A percentile compares a stretch with the other conserved stretches of the same genome.
These are phyloP conservation scores for Mesaphorura yosii DNA, from an alignment of 1,140 invertebrate species.

Conservation along the genomic window DNA sequence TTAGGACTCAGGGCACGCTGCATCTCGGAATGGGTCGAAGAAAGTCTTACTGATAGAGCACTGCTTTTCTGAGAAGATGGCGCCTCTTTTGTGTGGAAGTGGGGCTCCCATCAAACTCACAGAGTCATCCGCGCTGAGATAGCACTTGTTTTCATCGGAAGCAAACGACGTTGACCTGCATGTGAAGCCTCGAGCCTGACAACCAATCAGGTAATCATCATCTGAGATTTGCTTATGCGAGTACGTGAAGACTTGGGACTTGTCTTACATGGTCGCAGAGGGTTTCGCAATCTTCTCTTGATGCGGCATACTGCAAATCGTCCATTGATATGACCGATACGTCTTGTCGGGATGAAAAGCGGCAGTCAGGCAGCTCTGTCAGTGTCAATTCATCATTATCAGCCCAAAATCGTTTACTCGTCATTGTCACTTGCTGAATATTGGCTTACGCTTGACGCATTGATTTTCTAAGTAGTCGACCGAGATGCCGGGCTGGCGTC, in stretches of 20 bases:
- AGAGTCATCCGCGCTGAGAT: conserved; percentile 41
- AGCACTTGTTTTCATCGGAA: conserved; percentile 37
- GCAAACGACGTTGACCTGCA: conserved; percentile 38
- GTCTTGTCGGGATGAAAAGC: conserved; percentile 37
- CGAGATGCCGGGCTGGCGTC: conserved; percentile 34
- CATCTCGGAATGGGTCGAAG: neutral
- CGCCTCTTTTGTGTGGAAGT: conserved; percentile 30
- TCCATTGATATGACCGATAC: conserved; percentile 41
- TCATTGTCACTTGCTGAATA: too few species aligned
- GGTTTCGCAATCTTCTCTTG: conserved; percentile 39
- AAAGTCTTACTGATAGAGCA: conserved; percentile 37
- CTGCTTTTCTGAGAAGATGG: conserved; percentile 39
- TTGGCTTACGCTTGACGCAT: conserved; percentile 37
- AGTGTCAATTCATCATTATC: too few species aligned
- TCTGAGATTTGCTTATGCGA: neutral
- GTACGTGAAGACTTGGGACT: neutral
- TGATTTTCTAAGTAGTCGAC: conserved; percentile 46
- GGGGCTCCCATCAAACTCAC: conserved; percentile 36
- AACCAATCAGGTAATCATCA: neutral
- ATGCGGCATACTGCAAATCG: conserved; percentile 39
- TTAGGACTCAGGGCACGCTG: neutral
- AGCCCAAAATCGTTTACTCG: too few species aligned
- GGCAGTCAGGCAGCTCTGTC: conserved; percentile 40
- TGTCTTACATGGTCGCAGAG: conserved; percentile 38
- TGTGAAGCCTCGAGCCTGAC: conserved; percentile 34